These are phyloP conservation scores for Antitype chi DNA, from an alignment of 2,888 invertebrate genomes.

Conservation along the genomic window DNA sequence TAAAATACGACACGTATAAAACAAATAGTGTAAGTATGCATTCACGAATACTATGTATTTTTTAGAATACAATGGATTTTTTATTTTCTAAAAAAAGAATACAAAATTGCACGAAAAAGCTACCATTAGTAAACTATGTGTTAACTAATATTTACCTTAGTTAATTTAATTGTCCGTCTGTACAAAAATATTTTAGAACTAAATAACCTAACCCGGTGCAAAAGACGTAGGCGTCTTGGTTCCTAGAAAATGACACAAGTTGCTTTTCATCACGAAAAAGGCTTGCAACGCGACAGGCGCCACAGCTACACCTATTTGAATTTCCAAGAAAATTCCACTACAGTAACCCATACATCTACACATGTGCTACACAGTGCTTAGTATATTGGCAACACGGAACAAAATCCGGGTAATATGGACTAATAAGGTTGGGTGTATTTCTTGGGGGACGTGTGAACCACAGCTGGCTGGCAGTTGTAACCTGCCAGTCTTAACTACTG, in stretches of 20 bases:
- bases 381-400: constrained; percentile 66
- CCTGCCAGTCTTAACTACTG: constrained; percentile 66
- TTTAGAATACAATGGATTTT: background rate
- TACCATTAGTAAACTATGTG: background rate
- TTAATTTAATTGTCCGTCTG: background rate
- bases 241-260: background rate
- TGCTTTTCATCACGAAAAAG: background rate
- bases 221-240: background rate
- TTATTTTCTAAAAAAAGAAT: background rate
- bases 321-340: constrained; percentile 13
- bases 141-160: background rate
- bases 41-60: background rate
- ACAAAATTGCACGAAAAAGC: background rate
- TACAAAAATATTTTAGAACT: too few relatives aligned
- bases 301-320: background rate
- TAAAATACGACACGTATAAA: background rate
- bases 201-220: background rate
- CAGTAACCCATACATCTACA: constrained; percentile 37
- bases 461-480: constrained; percentile 80
- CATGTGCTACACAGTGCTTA: constrained; percentile 43
- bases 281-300: background rate
- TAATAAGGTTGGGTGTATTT: constrained; percentile 84
- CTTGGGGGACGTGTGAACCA: constrained; percentile 79
- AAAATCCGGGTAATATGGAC: constrained; percentile 73
- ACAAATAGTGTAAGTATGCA: background rate